These are phyloP conservation scores for Teleiodes luculella DNA, from an alignment of 2,888 invertebrate species.

Conservation along the genomic window DNA sequence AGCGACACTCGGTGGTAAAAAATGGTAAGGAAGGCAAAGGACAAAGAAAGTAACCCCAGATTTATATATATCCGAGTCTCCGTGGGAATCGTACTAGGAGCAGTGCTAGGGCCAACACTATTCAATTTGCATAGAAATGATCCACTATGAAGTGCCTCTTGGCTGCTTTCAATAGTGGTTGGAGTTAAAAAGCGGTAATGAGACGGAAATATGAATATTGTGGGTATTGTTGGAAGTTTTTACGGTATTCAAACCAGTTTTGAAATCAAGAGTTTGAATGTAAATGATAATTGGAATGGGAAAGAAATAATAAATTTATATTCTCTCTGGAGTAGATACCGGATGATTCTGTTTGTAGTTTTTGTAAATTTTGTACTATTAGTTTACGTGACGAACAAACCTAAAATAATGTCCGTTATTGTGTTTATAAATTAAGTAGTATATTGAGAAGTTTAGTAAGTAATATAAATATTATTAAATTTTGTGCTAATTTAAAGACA, in stretches of 20 bases:
- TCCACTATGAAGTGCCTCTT: conserved; percentile 21
- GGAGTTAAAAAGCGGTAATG: conserved; percentile 47
- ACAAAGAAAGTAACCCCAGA: conserved; percentile 28
- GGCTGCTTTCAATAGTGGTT: conserved; percentile 30
- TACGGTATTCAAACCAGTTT: conserved; percentile 40
- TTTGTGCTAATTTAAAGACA: too few species aligned
- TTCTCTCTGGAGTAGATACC: background rate
- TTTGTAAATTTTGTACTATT: background rate
- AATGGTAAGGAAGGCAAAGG: conserved; percentile 42
- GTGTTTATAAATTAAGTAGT: background rate
- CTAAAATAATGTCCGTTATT: background rate
- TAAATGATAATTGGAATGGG: conserved; percentile 8
- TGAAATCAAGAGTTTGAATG: conserved; percentile 19
- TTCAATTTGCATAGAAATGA: conserved; percentile 14
- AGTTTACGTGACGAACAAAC: background rate
- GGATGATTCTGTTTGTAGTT: background rate
- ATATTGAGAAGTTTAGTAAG: too few species aligned
- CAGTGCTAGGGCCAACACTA: conserved; percentile 1
- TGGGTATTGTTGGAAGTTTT: conserved; percentile 40
- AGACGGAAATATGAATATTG: conserved; percentile 53
- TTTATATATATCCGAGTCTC: conserved; percentile 17
- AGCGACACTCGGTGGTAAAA: conserved; percentile 55
- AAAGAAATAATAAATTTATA: conserved; percentile 3
- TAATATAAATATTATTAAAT: too few species aligned
- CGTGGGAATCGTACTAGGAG: conserved; percentile 42